phyloP scores from a whole-genome alignment of 2,797 vertebrate genomes.

The Xenops minutus region DNA sequence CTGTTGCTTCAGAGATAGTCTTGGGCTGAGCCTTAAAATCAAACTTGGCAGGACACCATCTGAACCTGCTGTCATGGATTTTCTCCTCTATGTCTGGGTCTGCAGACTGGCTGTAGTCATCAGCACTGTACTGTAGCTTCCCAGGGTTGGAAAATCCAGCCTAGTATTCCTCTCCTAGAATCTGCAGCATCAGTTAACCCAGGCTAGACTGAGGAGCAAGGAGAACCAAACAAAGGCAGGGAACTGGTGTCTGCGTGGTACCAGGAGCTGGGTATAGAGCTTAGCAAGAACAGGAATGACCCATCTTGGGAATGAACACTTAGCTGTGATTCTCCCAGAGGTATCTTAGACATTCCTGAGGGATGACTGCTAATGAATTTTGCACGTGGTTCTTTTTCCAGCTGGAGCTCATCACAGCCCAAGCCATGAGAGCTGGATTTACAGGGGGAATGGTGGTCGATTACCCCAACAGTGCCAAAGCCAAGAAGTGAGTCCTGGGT shows the following conservation, averaged over 20 bases:
- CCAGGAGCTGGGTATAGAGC: neutral
- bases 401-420: constrained; percentile 92
- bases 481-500: constrained; percentile 88
- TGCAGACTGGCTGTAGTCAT: neutral
- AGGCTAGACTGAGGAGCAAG: neutral
- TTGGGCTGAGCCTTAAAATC: neutral
- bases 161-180: neutral
- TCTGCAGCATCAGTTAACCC: neutral
- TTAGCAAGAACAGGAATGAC: neutral
- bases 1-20: neutral
- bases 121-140: neutral
- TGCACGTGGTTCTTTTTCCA: constrained; percentile 43
- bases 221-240: neutral
- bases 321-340: neutral
- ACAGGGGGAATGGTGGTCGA: constrained; percentile 95
- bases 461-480: constrained; percentile 95
- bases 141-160: neutral
- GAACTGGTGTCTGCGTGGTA: neutral
- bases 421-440: constrained; percentile 94
- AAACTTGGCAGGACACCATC: neutral
- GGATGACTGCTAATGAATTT: neutral
- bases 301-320: fast-evolving
- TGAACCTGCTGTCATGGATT: neutral
- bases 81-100: neutral
- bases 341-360: neutral